Base-by-base conservation (phyloP, 2,797 vertebrate species). In the Eurystomus glaucurus region DNA sequence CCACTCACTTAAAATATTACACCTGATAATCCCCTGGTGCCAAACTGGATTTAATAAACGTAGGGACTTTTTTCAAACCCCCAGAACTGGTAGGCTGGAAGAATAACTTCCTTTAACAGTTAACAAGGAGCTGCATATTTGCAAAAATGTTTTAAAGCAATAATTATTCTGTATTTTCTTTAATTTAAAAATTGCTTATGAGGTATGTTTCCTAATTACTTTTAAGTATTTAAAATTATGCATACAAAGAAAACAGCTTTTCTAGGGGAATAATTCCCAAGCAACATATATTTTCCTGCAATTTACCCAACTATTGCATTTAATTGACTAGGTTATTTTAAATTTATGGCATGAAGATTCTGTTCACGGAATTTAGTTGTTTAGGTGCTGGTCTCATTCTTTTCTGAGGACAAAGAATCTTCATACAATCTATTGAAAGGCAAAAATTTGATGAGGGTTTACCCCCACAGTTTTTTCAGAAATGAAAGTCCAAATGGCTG, bases 11-110 rank as follows among this genome's bases (percentile, higher is more conserved):
- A 33, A 79, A 90, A 29, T 64, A 33, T 84, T 74, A 75, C 37
- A 79, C 46, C 72, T 95, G 25, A 69, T 89, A 96, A 93, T 79
- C 74, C 29, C 9, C 10, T 90, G 62, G 93, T 93, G 79, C 62
- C 77, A 92, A 90, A 93, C 66, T 89, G 91, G 75, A 28, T 89
- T 62, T 66, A 87, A 80, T 93, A 85, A 95, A 88, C 85, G 61
- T n/a, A 61, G 16, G 23, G 29, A 3, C 41, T 95, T 97, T 97
- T 52, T 95, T 97, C 61, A 90, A 88, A 96, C 77, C 81, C 52
- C 82, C 58, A 68, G 45, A 90, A 92, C 58, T 88, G 54, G 83
- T 85, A 91, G 62, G 4, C 11, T 54, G 48, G 35, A 91, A 85
- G 14, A 79, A 68, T 58, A 86, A 28, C 23, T 90, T 41, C 52